Conservation (phyloP, 2,888 invertebrate genomes). For the Linnaemya tessellans region DNA sequence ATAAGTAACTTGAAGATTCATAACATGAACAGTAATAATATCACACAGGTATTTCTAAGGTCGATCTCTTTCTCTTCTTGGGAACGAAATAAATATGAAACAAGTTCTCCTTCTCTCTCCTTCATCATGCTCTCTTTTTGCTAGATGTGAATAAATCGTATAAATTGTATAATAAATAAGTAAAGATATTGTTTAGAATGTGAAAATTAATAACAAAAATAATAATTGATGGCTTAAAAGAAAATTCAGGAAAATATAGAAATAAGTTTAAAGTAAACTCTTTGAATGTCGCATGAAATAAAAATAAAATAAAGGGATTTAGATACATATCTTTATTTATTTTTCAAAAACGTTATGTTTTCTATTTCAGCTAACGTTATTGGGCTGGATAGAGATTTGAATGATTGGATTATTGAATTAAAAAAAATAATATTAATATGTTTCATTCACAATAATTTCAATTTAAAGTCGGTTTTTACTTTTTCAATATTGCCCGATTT, state of each 20-base stretch:
- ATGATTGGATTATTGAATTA: background rate
- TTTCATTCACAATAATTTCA: too few relatives aligned
- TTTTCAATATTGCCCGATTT: too few relatives aligned
- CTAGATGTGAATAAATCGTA: conserved; percentile 22
- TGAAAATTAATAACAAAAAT: conserved; percentile 82
- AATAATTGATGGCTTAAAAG: conserved; percentile 78
- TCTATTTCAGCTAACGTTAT: too few relatives aligned
- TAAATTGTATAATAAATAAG: conserved; percentile 47
- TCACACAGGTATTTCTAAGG: conserved; percentile 44
- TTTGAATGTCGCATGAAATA: background rate
- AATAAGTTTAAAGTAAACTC: background rate
- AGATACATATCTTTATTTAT: too few relatives aligned
- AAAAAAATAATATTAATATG: too few relatives aligned
- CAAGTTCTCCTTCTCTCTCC: conserved; percentile 20
- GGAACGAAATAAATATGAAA: conserved; percentile 58
- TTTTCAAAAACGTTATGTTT: too few relatives aligned
- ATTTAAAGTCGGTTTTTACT: too few relatives aligned
- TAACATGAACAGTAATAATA: conserved; percentile 25
- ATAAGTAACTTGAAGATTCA: conserved; percentile 18
- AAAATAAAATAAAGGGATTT: background rate
- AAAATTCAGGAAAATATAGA: conserved; percentile 73
- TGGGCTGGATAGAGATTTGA: too few relatives aligned
- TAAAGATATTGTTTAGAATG: conserved; percentile 80
- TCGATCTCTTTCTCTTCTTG: background rate
- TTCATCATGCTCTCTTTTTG: background rate